A percentile compares a stretch with the other conserved stretches of the same genome.
phyloP scores from a whole-genome alignment of 2,888 invertebrate species.

The Cryptus armator region DNA sequence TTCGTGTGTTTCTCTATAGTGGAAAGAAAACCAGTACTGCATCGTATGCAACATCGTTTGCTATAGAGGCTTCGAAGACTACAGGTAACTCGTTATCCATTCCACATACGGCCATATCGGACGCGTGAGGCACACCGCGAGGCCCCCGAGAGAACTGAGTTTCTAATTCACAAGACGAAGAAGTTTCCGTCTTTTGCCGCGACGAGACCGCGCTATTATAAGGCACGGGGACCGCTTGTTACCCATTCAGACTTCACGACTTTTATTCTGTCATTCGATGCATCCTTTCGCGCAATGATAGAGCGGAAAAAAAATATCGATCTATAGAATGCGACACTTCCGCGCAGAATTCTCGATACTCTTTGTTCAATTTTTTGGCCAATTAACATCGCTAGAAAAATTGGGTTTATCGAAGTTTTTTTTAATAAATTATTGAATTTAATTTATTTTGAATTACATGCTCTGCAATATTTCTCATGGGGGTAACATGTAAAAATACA shows the following conservation, averaged over 20 bases:
- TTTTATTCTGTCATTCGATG: neutral
- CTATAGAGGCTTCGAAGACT: conserved; percentile 10
- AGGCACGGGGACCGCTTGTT: conserved; percentile 7
- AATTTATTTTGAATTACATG: too few species aligned
- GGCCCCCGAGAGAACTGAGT: conserved; percentile 50
- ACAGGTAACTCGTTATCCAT: conserved; percentile 63
- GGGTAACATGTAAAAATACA: too few species aligned
- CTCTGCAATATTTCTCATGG: too few species aligned
- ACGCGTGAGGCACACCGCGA: conserved; percentile 48
- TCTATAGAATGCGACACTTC: conserved; percentile 11
- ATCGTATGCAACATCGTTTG: conserved; percentile 31
- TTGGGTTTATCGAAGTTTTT: neutral
- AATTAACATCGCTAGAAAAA: neutral
- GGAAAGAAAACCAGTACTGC: conserved; percentile 54
- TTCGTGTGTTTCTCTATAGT: neutral
- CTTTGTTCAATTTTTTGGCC: neutral
- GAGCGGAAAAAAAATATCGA: neutral
- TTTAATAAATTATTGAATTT: neutral
- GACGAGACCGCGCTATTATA: neutral
- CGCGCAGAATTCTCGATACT: neutral
- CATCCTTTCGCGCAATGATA: neutral
- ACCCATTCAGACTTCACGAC: conserved; percentile 14
- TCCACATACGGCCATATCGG: conserved; percentile 65
- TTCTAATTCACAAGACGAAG: conserved; percentile 65
- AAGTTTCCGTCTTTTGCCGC: conserved; percentile 35